These are phyloP conservation scores for Cordilura impudica DNA, from an alignment of 2,888 invertebrate species.

Conservation along the genomic window DNA sequence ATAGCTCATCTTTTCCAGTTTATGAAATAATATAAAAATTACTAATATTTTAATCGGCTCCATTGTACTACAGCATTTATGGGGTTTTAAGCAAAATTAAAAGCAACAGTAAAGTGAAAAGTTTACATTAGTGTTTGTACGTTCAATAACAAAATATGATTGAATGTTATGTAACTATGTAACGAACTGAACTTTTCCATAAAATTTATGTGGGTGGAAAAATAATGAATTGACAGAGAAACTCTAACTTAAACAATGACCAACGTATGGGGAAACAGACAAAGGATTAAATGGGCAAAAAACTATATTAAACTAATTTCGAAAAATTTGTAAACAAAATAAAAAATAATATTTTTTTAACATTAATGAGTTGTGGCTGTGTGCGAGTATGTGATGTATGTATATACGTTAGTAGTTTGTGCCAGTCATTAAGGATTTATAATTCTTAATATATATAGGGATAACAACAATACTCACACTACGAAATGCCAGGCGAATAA, in stretches of 20 bases:
- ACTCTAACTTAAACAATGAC: conserved; percentile 27
- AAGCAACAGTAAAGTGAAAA: not conserved
- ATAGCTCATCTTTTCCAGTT: too few species aligned
- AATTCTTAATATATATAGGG: conserved; percentile 50
- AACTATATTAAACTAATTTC: conserved; percentile 41
- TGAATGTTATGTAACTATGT: too few species aligned
- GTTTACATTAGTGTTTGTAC: conserved; percentile 25
- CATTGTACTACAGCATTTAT: too few species aligned
- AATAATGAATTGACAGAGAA: conserved; percentile 47
- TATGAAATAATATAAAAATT: too few species aligned
- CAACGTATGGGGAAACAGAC: not conserved
- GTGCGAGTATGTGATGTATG: conserved; percentile 1
- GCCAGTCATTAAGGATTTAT: conserved; percentile 60
- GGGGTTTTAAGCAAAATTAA: too few species aligned
- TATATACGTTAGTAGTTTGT: conserved; percentile 37
- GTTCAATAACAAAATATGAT: conserved; percentile 13
- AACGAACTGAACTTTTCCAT: too few species aligned
- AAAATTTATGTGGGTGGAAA: too few species aligned
- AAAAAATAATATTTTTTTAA: conserved; percentile 36
- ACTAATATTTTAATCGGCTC: too few species aligned
- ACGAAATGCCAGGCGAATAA: too few species aligned
- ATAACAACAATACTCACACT: conserved; percentile 5
- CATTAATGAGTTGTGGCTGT: not conserved
- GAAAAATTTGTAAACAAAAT: conserved; percentile 45
- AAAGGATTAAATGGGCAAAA: not conserved